Evolutionary conservation across 2,888 invertebrate genomes (phyloP).

Genomic region (Adela reaumurella): DNA sequence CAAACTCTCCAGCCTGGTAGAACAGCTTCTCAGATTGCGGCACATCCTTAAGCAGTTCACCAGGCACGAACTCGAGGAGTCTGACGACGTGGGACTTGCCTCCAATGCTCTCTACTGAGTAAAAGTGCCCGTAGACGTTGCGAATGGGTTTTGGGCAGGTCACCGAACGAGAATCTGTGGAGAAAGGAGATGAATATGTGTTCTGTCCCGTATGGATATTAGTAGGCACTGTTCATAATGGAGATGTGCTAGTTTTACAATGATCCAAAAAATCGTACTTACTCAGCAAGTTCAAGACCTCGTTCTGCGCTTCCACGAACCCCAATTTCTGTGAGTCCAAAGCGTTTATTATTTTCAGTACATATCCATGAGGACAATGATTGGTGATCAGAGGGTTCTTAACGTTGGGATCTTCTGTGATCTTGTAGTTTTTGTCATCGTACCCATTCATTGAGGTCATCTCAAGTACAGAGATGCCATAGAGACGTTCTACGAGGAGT

Average conservation of each 20-base stretch:
- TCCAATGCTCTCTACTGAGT: slow-evolving; percentile 49
- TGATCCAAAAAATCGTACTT: too few relatives aligned
- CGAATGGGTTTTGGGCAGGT: slow-evolving; percentile 68
- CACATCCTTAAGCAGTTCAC: slow-evolving; percentile 63
- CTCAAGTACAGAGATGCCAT: slow-evolving; percentile 57
- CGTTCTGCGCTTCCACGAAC: slow-evolving; percentile 72
- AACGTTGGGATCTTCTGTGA: slow-evolving; percentile 55
- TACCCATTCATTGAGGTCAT: slow-evolving; percentile 68
- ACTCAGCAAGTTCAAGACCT: slow-evolving; percentile 69
- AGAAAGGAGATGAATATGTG: too few relatives aligned
- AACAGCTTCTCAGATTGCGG: slow-evolving; percentile 59
- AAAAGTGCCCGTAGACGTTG: slow-evolving; percentile 63
- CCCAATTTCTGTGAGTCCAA: slow-evolving; percentile 68
- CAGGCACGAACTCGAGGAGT: slow-evolving; percentile 73
- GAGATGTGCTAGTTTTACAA: too few relatives aligned
- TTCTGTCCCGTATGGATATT: too few relatives aligned
- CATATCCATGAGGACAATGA: slow-evolving; percentile 62
- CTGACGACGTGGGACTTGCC: slow-evolving; percentile 64
- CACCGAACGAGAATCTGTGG: slow-evolving; percentile 55
- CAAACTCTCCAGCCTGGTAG: slow-evolving; percentile 68
- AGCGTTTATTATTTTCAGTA: slow-evolving; percentile 80
- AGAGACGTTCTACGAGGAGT: slow-evolving; percentile 54
- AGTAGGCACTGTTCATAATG: too few relatives aligned
- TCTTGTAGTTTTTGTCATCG: slow-evolving; percentile 74
- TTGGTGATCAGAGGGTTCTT: slow-evolving; percentile 58